Base-by-base conservation (phyloP, 1,140 invertebrate genomes). In the Plectrocnemia conspersa region DNA sequence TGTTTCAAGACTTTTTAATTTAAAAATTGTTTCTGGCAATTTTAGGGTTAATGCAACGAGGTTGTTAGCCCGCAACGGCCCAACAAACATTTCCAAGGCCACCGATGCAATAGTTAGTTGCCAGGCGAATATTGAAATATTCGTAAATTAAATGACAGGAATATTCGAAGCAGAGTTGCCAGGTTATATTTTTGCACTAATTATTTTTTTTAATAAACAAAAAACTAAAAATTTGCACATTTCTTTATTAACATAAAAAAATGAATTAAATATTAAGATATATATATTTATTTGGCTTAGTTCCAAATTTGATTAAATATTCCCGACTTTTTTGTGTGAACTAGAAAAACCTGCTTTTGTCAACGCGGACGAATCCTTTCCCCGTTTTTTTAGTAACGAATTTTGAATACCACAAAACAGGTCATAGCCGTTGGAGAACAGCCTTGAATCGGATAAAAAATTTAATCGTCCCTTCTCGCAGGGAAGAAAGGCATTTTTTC, bases 11-110 rank as follows among this genome's bases (percentile, higher is more conserved):
- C n/a, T n/a, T n/a, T n/a, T n/a, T n/a, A n/a, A 38, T 15, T 9
- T 9, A 9, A 7, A 38, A 6, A n/a, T 38, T 9, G 9, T 16
- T 38, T 16, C 41, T 5, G 33, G 47, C 24, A 1, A 21, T 42
- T 42, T 25, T 27, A 42, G 50, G 40, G 50, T 41, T 52, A 47
- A 38, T 50, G 58, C 53, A 60, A 24, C 54, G 54, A 61, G 59
- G 59, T 61, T 61, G 59, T 61, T 61, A 56, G 46, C 58, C 58
- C 49, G 48, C 44, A 29, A 21, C 22, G 35, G 56, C 45, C 57
- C 47, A 27, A 53, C 49, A 44, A 50, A 46, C 54, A 50, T 53
- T 52, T 54, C 59, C 59, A 61, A 61, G 59, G 59, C 59, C 59
- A 57, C 45, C 50, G 38, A 40, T 56, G 58, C 58, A 56, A 50